phyloP scores from a whole-genome alignment of 2,113 vertebrate genomes.

The Condylura cristata region DNA sequence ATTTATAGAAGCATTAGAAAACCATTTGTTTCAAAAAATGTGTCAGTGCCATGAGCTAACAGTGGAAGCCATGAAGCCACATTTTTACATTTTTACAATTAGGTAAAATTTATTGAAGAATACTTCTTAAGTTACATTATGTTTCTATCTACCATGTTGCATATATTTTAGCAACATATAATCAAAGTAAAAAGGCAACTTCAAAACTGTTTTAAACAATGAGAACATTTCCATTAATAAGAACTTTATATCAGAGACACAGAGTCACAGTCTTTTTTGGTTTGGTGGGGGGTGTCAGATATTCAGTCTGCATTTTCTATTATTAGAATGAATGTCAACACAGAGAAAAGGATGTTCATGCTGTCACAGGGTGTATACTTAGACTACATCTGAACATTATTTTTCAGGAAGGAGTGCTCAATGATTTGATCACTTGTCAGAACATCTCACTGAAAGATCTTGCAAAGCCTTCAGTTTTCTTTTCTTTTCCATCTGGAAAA shows the following conservation, averaged over 20 bases:
- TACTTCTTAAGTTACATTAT: conserved; percentile 60
- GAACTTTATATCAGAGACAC: conserved; percentile 64
- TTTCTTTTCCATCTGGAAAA: conserved; percentile 82
- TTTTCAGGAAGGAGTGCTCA: conserved; percentile 84
- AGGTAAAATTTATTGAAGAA: conserved; percentile 70
- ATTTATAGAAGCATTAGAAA: conserved; percentile 80
- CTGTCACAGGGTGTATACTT: conserved; percentile 84
- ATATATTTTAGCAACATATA: conserved; percentile 54
- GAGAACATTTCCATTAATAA: conserved; percentile 73
- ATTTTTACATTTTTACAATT: too few species aligned
- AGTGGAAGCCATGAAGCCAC: conserved; percentile 61
- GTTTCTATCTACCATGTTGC: conserved; percentile 28
- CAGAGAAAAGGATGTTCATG: conserved; percentile 83
- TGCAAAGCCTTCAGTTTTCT: conserved; percentile 82
- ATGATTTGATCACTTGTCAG: conserved; percentile 90
- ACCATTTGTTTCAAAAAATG: conserved; percentile 76
- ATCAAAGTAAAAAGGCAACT: conserved; percentile 64
- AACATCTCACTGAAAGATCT: conserved; percentile 85
- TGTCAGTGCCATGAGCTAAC: conserved; percentile 70
- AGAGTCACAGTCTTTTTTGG: conserved; percentile 71
- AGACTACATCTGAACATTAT: conserved; percentile 86
- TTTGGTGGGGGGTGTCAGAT: conserved; percentile 67
- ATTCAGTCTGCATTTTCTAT: conserved; percentile 83
- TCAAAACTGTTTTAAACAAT: conserved; percentile 72
- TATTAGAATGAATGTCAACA: conserved; percentile 88